These are phyloP conservation scores for Eolophus roseicapilla DNA, from an alignment of 2,113 vertebrate species.

Conservation along the genomic window DNA sequence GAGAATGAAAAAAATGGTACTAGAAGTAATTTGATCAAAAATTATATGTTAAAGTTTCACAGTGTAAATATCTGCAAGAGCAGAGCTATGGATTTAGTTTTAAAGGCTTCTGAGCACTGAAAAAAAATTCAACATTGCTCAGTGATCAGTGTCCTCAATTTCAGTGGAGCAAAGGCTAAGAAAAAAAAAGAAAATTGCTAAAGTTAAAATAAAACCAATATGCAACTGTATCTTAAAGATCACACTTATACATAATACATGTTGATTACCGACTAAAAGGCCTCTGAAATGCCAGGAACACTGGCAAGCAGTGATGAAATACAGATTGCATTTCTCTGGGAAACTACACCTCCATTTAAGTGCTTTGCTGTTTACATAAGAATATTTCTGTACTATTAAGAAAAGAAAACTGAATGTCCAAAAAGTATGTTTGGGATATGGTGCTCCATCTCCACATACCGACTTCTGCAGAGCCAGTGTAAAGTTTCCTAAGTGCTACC, in stretches of 20 bases:
- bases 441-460: neutral
- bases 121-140: neutral
- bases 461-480: neutral
- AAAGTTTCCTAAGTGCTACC: neutral
- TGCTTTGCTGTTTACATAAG: neutral
- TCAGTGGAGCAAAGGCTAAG: neutral
- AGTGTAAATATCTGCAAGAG: neutral
- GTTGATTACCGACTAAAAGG: neutral
- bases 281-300: neutral
- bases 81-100: neutral
- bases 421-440: neutral
- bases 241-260: neutral
- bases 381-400: neutral
- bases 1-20: neutral
- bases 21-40: neutral
- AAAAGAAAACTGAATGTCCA: neutral
- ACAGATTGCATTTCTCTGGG: neutral
- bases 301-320: accelerated
- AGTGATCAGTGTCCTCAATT: neutral
- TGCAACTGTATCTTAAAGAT: neutral
- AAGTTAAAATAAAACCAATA: neutral
- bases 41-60: accelerated
- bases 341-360: neutral
- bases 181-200: neutral
- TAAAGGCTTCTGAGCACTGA: neutral